Percentiles rank a stretch among this genome's conserved stretches.
Conservation (phyloP, 2,888 invertebrate species). For the Meghimatium bilineatum region DNA sequence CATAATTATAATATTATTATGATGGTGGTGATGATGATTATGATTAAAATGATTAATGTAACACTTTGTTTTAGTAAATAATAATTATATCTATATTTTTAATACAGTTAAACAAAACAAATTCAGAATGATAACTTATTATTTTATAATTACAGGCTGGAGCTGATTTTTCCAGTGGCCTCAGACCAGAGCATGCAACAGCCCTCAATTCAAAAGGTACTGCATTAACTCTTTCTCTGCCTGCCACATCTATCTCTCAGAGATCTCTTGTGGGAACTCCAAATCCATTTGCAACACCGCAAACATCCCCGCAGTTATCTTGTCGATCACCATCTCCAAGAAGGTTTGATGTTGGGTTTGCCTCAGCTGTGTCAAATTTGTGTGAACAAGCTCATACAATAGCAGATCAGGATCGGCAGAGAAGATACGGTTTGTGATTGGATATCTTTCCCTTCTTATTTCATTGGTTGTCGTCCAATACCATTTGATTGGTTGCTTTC, state of each 20-base stretch:
- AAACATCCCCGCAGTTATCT: constrained; percentile 81
- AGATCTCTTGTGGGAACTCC: constrained; percentile 59
- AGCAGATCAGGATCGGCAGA: constrained; percentile 71
- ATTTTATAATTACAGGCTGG: constrained; percentile 36
- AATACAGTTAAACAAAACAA: too few species aligned
- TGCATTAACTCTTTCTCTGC: constrained; percentile 60
- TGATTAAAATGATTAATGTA: too few species aligned
- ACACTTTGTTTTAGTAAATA: too few species aligned
- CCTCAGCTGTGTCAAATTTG: constrained; percentile 96
- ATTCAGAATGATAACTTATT: too few species aligned
- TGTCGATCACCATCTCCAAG: constrained; percentile 82
- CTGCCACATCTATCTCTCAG: constrained; percentile 63
- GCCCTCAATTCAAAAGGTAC: constrained; percentile 39
- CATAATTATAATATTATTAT: too few species aligned
- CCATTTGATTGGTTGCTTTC: too few species aligned
- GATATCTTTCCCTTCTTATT: not conserved
- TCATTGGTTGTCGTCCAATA: too few species aligned
- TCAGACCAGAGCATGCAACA: constrained; percentile 71
- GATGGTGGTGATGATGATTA: too few species aligned
- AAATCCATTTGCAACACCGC: constrained; percentile 81
- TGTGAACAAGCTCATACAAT: constrained; percentile 84
- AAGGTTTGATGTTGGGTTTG: constrained; percentile 95
- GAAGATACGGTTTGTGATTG: constrained; percentile 56
- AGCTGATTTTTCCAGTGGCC: constrained; percentile 68
- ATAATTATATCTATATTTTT: too few species aligned